Percentiles rank a stretch among this genome's conserved stretches.
Evolutionary conservation across 2,797 vertebrate species (phyloP).

Genomic region (Alauda arvensis): DNA sequence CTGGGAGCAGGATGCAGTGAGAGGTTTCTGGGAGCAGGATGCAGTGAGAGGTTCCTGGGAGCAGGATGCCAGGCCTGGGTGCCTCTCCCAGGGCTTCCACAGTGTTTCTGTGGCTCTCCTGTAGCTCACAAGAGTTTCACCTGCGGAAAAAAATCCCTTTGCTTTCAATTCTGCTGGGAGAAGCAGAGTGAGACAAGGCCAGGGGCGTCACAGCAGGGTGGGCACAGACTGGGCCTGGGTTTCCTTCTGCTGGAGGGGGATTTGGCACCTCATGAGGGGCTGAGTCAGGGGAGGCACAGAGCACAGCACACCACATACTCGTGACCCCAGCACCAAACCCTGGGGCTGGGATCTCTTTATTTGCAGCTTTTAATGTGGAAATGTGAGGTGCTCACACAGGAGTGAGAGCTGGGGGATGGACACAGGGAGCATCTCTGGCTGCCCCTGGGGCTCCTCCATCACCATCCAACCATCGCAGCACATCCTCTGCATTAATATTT

Average conservation of each 20-base stretch:
- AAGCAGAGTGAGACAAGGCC: background rate
- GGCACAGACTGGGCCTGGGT: background rate
- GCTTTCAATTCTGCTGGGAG: background rate
- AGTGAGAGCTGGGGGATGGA: background rate
- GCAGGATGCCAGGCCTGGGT: background rate
- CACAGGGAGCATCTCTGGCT: background rate
- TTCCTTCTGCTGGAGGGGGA: background rate
- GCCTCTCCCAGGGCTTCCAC: background rate
- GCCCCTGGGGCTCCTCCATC: background rate
- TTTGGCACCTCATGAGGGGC: background rate
- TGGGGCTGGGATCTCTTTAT: rapidly evolving
- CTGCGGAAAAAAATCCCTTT: background rate
- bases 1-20: background rate
- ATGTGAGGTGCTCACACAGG: rapidly evolving
- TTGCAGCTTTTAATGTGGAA: background rate
- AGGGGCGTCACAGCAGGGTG: background rate
- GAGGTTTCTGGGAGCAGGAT: background rate
- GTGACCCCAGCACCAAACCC: background rate
- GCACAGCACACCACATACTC: rapidly evolving
- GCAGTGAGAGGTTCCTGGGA: background rate
- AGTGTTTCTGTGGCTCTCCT: background rate
- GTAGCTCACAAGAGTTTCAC: background rate
- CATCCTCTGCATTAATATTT: background rate
- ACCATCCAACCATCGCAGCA: background rate
- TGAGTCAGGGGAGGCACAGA: background rate